phyloP scores from a whole-genome alignment of 2,797 vertebrate species.

The Fringilla coelebs region DNA sequence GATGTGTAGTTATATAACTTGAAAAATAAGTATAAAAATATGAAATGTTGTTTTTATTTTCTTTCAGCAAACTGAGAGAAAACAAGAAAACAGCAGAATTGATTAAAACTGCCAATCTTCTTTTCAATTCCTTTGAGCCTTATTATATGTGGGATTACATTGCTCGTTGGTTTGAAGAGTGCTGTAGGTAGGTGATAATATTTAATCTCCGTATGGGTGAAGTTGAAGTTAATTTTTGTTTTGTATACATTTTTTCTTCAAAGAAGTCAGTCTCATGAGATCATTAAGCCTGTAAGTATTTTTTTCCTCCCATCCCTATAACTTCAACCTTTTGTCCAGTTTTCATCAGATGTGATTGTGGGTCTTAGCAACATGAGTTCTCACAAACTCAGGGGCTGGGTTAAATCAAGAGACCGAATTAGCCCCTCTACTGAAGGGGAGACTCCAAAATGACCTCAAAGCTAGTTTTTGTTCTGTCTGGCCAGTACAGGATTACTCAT shows the following conservation, averaged over 20 bases:
- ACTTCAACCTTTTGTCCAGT: background rate
- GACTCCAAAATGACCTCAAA: background rate
- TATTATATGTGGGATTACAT: constrained; percentile 99
- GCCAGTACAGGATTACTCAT: background rate
- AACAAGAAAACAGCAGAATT: constrained; percentile 98
- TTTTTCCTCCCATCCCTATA: background rate
- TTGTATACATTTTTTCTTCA: background rate
- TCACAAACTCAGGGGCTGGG: background rate
- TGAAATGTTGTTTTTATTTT: background rate
- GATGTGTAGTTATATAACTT: background rate
- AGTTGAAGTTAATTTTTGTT: background rate
- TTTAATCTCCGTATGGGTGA: background rate
- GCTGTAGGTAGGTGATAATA: constrained; percentile 86
- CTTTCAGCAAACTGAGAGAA: constrained; percentile 91
- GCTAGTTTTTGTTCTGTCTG: background rate
- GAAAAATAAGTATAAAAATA: background rate
- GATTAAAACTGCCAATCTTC: constrained; percentile 97
- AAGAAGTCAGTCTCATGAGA: background rate
- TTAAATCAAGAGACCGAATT: background rate
- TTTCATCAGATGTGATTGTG: background rate
- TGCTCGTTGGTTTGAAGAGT: constrained; percentile 97
- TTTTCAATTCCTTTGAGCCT: constrained; percentile 98
- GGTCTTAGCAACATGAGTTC: background rate
- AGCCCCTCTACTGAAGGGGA: background rate
- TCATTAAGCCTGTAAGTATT: background rate